phyloP scores from a whole-genome alignment of 2,797 vertebrate genomes.

The Ispidina lecontei region DNA sequence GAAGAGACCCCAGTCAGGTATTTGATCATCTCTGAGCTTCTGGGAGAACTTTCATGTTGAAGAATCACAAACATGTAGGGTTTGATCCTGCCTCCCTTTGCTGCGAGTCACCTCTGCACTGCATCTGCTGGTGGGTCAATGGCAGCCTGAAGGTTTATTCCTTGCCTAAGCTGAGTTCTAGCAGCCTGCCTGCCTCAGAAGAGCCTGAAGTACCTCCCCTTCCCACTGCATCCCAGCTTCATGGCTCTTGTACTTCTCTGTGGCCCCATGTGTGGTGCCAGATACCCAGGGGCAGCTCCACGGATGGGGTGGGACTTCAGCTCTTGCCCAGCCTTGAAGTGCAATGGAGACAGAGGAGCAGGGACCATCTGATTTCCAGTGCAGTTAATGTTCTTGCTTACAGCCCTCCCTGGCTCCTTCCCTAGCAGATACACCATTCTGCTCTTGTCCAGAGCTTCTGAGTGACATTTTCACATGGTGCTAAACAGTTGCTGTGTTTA shows the following conservation, averaged over 20 bases:
- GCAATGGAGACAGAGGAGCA: background rate
- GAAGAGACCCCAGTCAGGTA: background rate
- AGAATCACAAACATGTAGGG: background rate
- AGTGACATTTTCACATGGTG: background rate
- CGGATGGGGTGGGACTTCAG: background rate
- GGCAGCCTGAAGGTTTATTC: background rate
- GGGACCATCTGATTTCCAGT: background rate
- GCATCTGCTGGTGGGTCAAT: accelerated
- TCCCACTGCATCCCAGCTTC: background rate
- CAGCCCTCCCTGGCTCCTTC: background rate
- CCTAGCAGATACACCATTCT: background rate
- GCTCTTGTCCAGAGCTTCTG: background rate
- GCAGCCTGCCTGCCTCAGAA: background rate
- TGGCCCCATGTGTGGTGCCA: background rate
- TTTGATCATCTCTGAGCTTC: background rate
- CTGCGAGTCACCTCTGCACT: background rate
- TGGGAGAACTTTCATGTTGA: slow-evolving; percentile 1
- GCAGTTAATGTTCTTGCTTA: background rate
- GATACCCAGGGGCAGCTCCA: background rate
- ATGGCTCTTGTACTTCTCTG: background rate
- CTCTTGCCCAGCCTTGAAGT: background rate
- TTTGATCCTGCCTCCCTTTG: background rate
- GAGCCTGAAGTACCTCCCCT: background rate
- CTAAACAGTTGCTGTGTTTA: background rate
- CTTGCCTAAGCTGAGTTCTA: background rate